phyloP scores from a whole-genome alignment of 2,888 invertebrate species.

The Hartigia nigra region DNA sequence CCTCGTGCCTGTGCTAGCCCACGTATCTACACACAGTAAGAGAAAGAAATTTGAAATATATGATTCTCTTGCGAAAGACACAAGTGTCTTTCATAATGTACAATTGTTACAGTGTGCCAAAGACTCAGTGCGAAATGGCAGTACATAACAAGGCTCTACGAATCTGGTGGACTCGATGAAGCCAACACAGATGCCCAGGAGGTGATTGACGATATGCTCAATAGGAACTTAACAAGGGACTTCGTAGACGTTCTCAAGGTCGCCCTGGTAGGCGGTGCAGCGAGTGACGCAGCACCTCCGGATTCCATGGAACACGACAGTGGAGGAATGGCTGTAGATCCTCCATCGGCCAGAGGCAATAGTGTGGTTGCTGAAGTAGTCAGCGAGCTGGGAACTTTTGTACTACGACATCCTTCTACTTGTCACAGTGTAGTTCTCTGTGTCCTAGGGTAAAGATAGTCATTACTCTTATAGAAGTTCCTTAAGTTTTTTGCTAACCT shows the following conservation, averaged over 20 bases:
- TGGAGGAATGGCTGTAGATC: conserved; percentile 77
- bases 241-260: conserved; percentile 86
- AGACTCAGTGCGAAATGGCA: conserved; percentile 83
- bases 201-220: conserved; percentile 86
- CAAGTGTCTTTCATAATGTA: background rate
- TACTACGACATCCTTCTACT: conserved; percentile 75
- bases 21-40: conserved; percentile 83
- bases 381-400: conserved; percentile 82
- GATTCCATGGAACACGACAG: conserved; percentile 76
- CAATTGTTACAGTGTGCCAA: conserved; percentile 60
- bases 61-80: background rate
- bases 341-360: conserved; percentile 62
- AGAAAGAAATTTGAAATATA: background rate
- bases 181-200: conserved; percentile 82
- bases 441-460: conserved; percentile 67
- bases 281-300: conserved; percentile 67
- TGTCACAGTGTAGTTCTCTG: conserved; percentile 75
- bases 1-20: conserved; percentile 82
- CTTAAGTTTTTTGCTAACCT: background rate
- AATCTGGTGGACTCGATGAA: conserved; percentile 81
- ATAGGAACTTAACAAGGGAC: conserved; percentile 87
- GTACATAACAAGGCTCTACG: conserved; percentile 80
- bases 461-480: background rate
- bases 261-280: conserved; percentile 78
- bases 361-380: conserved; percentile 77